These are phyloP conservation scores for Notolepis coatsorum DNA, from an alignment of 2,797 vertebrate genomes.

Conservation along the genomic window DNA sequence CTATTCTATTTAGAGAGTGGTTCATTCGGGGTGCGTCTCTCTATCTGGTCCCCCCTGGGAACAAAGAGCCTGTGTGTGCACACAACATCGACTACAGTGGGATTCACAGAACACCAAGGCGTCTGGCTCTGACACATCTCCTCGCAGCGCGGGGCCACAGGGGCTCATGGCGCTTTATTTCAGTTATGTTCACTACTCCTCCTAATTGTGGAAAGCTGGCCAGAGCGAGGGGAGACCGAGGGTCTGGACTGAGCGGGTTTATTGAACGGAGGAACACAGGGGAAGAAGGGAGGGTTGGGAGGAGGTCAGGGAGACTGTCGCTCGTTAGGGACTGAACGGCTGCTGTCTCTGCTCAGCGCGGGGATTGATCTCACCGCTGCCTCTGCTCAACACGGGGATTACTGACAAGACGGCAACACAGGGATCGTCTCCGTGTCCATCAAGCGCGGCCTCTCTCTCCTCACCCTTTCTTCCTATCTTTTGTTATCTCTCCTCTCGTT, in stretches of 20 bases:
- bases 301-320: constrained; percentile 64
- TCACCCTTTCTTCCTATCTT: neutral
- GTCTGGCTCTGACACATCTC: constrained; percentile 54
- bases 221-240: constrained; percentile 29
- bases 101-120: constrained; percentile 21
- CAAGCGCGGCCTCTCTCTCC: neutral
- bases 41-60: constrained; percentile 32
- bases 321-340: constrained; percentile 69
- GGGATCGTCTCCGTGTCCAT: neutral
- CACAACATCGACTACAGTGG: neutral
- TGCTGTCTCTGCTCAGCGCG: constrained; percentile 59
- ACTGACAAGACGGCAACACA: constrained; percentile 17
- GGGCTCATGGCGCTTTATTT: constrained; percentile 56
- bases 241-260: constrained; percentile 45
- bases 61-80: constrained; percentile 59
- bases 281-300: constrained; percentile 31
- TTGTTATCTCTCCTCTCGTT: neutral
- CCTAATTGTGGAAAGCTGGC: constrained; percentile 64
- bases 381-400: constrained; percentile 47
- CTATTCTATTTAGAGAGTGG: too few relatives aligned
- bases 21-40: constrained; percentile 27
- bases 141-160: constrained; percentile 46
- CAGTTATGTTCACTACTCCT: constrained; percentile 42
- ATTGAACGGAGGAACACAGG: constrained; percentile 44
- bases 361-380: constrained; percentile 60